These are phyloP conservation scores for Artibeus lituratus DNA, from an alignment of 2,797 vertebrate genomes.

Conservation along the genomic window DNA sequence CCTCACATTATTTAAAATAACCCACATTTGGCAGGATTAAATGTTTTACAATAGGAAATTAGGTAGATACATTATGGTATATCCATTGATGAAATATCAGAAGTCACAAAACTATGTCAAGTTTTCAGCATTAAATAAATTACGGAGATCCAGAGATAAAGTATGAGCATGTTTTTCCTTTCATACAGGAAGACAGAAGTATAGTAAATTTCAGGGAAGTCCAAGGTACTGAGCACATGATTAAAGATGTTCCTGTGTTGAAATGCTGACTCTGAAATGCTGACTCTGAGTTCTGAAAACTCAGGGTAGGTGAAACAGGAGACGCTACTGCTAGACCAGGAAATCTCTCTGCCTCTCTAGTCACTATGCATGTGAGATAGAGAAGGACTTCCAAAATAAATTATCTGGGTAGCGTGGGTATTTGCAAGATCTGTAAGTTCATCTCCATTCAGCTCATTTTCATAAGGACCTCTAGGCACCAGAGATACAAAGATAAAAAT, in stretches of 20 bases:
- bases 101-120: not conserved
- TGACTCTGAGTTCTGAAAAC: not conserved
- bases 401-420: not conserved
- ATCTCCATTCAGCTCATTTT: not conserved
- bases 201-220: not conserved
- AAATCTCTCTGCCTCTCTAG: not conserved
- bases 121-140: not conserved
- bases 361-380: not conserved
- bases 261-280: not conserved
- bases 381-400: not conserved
- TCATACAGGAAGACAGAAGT: not conserved
- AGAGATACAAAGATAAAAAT: not conserved
- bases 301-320: not conserved
- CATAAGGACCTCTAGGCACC: not conserved
- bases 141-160: not conserved
- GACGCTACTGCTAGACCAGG: not conserved
- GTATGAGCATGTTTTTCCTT: not conserved
- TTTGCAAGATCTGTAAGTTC: not conserved
- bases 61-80: not conserved
- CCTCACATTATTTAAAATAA: not conserved
- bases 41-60: not conserved
- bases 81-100: not conserved
- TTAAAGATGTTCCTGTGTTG: not conserved
- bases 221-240: not conserved
- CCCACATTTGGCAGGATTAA: not conserved